Evolutionary conservation across 2,888 invertebrate species (phyloP).

Genomic region (Acanthoscelides obtectus): DNA sequence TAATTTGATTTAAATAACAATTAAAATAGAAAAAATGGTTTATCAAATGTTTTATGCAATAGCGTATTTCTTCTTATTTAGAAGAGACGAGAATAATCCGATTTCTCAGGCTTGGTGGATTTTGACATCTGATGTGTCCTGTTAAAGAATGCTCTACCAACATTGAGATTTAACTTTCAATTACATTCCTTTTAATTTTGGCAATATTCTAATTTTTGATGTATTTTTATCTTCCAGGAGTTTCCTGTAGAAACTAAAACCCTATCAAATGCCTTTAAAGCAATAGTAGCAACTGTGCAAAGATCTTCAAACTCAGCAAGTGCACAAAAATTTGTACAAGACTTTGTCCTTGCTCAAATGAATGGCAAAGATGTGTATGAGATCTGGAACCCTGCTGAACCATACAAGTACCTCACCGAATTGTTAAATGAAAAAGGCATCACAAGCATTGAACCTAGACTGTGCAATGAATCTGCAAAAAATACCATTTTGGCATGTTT

Average conservation of each 20-base stretch:
- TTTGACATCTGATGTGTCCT: not conserved
- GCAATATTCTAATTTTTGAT: not conserved
- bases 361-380: constrained; percentile 82
- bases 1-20: too few species aligned
- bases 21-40: too few species aligned
- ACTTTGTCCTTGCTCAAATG: constrained; percentile 80
- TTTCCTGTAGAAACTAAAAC: constrained; percentile 63
- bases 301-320: constrained; percentile 61
- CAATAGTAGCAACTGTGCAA: constrained; percentile 73
- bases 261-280: constrained; percentile 70
- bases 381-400: constrained; percentile 76
- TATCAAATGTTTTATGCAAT: too few species aligned
- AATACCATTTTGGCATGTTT: constrained; percentile 81
- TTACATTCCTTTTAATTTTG: not conserved
- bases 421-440: constrained; percentile 58
- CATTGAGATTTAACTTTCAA: not conserved
- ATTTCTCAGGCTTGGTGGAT: too few species aligned
- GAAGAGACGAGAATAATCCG: too few species aligned
- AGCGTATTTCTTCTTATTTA: too few species aligned
- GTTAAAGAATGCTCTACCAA: not conserved
- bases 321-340: constrained; percentile 75
- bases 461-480: constrained; percentile 73
- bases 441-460: constrained; percentile 63
- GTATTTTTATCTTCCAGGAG: constrained; percentile 52
- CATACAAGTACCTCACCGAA: constrained; percentile 64